Base-by-base conservation (phyloP, 2,113 vertebrate species). In the Speoplatyrhinus poulsoni region DNA sequence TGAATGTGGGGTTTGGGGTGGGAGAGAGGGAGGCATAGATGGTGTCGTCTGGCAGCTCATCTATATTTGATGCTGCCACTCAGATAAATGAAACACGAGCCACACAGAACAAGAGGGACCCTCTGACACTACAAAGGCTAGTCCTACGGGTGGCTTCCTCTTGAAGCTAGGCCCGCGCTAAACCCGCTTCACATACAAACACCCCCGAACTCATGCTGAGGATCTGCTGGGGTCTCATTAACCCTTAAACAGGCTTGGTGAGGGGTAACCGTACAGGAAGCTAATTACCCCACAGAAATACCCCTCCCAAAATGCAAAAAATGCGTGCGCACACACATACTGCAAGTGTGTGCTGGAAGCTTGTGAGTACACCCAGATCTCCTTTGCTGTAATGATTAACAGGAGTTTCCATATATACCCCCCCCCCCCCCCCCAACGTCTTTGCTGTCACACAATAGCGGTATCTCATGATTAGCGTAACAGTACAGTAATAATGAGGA, bases 81-180 rank as follows among this genome's bases (percentile, higher is more conserved):
- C 96, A 98, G 95, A 98, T 95, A 98, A 98, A 98, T 96, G 96
- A 97, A 98, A 98, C 96, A 95, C 93, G 96, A 98, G 96, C 96
- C 96, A 96, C 95, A 94, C 96, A 95, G 95, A 96, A 98, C 96
- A 97, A 97, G 96, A 95, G 95, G 94, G 94, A 95, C 96, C 95
- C 96, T 97, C 94, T 97, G 96, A 98, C 96, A 98, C 95, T 98
- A 98, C 96, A 98, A 98, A 98, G 94, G 92, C 92, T 95, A 95
- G 95, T 96, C 96, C 96, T 98, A 96, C 96, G 96, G 96, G 96
- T 96, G 96, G 95, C 90, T 97, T 95, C 93, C 95, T 94, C 95
- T 97, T 99, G 96, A 98, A 99, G 95, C 94, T 83, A 85, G 94
- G 93, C 87, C 95, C 91, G 92, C 92, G 93, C 94, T 73, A 74